phyloP scores from a whole-genome alignment of 2,888 invertebrate genomes.

The Syrphus vitripennis region DNA sequence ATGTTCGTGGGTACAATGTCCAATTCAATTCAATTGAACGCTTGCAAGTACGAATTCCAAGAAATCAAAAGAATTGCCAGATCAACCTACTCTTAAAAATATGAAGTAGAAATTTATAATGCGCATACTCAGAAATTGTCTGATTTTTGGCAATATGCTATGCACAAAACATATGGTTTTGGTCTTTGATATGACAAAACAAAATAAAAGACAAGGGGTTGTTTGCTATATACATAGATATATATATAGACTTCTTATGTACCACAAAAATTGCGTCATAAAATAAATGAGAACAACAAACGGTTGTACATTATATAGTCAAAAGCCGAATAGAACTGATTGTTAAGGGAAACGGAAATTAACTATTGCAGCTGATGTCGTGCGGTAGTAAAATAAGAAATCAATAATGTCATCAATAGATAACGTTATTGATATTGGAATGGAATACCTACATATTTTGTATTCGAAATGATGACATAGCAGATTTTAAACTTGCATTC shows the following conservation, averaged over 20 bases:
- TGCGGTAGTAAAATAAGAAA: constrained; percentile 17
- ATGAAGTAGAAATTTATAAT: background rate
- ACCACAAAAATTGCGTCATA: background rate
- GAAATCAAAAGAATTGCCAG: constrained; percentile 62
- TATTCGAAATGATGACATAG: background rate
- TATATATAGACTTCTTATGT: background rate
- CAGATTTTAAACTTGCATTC: background rate
- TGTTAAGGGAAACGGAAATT: constrained; percentile 9
- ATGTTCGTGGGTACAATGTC: constrained; percentile 55
- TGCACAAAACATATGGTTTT: constrained; percentile 19
- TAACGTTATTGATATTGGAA: background rate
- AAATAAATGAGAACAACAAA: constrained; percentile 11
- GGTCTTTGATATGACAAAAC: background rate
- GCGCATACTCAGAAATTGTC: background rate
- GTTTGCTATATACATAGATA: background rate
- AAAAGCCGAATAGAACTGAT: constrained; percentile 2
- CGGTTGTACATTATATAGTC: background rate
- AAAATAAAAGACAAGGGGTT: background rate
- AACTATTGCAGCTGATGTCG: constrained; percentile 19
- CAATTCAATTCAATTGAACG: constrained; percentile 68
- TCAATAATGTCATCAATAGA: constrained; percentile 1
- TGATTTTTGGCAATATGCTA: constrained; percentile 28
- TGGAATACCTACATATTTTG: background rate
- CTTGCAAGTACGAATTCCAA: constrained; percentile 52
- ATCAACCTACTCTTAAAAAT: background rate